Base-by-base conservation (phyloP, 2,888 invertebrate genomes). In the Oxyteleia sp. region DNA sequence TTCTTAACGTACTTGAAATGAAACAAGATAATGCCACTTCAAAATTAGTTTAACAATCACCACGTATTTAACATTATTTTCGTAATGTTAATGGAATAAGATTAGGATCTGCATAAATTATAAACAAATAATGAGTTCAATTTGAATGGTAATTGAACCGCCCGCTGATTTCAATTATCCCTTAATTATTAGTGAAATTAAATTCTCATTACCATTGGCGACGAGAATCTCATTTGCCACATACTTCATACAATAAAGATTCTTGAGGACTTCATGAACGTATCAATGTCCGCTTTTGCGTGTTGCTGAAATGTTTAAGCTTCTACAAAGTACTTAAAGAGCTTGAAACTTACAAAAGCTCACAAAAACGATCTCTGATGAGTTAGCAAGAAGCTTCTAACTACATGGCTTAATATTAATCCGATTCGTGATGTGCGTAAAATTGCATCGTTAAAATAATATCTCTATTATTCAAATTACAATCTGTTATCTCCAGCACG, bases 291-390 rank as follows among this genome's bases (percentile, higher is more conserved):
- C 43, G 53, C 59, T 72, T 41, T 51, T n/a, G 43, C 26, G 45
- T 61, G 43, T 64, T 63, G 53, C 55, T 45, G 23, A 45, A 74
- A 74, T 61, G 35, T 64, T 63, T 53, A 74, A 75, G 64, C 55
- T 57, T 45, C 18, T 29, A n/a, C 18, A 53, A 66, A 66, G 64
- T 45, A 55, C 49, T 49, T 66, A 57, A 75, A 66, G 57, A 57
- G 75, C 75, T 75, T 66, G 38, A 16, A 75, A 64, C 55, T 64
- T 41, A 53, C 51, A 61, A 74, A 74, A 41, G 38, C 74, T 75
- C 16, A 15, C 53, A 59, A 59, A 76, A 59, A 57, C 26, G 47
- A 55, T 26, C 47, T 26, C 49, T 49, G 59, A 66, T 76, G 66
- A 66, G 26, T 49, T 64, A 18, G 38, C 74, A 47, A 64, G 29